A percentile compares a stretch with the other conserved stretches of the same genome.
phyloP scores from a whole-genome alignment of 2,797 vertebrate species.

The Cirrhinus mrigala region DNA sequence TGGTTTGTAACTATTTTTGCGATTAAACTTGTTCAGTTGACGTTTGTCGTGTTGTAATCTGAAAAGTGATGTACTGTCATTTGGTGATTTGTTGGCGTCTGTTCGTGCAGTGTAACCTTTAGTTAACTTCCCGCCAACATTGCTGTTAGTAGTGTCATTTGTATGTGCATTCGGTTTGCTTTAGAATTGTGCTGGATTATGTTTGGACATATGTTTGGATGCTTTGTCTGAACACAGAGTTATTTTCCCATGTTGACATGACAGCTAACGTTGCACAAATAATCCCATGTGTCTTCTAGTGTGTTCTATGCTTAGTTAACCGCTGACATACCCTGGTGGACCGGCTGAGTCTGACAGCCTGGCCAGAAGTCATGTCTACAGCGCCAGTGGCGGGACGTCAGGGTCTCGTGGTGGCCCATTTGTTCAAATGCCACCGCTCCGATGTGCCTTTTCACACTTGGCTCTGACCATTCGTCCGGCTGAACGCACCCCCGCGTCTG shows the following conservation, averaged over 20 bases:
- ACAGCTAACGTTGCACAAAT: conserved; percentile 8
- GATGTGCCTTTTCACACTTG: conserved; percentile 43
- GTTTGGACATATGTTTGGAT: conserved; percentile 18
- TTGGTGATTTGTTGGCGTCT: not conserved
- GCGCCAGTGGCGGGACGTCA: not conserved
- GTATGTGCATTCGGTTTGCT: not conserved
- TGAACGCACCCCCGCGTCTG: conserved; percentile 36
- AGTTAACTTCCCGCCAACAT: not conserved
- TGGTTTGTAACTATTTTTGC: not conserved
- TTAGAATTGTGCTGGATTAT: conserved; percentile 7
- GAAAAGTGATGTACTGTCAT: not conserved
- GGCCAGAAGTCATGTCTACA: conserved; percentile 45
- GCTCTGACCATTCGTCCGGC: conserved; percentile 46
- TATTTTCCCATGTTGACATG: conserved; percentile 20
- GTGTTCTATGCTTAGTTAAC: conserved; percentile 45
- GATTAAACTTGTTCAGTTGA: not conserved
- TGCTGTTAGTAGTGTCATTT: not conserved
- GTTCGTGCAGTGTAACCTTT: not conserved
- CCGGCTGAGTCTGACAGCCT: conserved; percentile 12
- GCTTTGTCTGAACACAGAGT: not conserved
- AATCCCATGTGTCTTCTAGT: conserved; percentile 30
- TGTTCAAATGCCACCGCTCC: conserved; percentile 48
- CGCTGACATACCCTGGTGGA: conserved; percentile 10
- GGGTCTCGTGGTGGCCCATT: conserved; percentile 38
- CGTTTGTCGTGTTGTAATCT: not conserved